Percentiles rank a stretch among this genome's conserved stretches.
phyloP scores from a whole-genome alignment of 2,888 invertebrate genomes.

The Andricus curvator region DNA sequence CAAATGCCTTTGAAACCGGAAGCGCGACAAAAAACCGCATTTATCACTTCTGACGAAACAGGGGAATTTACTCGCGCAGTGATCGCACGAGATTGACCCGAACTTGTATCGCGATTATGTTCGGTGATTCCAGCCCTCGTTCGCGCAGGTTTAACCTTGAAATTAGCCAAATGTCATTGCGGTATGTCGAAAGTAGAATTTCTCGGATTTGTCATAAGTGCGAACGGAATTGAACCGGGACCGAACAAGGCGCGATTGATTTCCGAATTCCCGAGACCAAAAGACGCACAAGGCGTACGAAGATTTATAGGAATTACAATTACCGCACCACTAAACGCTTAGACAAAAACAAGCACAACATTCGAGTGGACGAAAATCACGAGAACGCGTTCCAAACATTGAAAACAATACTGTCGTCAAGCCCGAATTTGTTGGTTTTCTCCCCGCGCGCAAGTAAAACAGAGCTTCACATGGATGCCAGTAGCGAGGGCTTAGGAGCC shows the following conservation, averaged over 20 bases:
- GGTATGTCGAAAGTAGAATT: slow-evolving; percentile 40
- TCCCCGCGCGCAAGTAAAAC: too few relatives aligned
- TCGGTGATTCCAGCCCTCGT: slow-evolving; percentile 28
- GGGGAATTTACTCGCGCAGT: not conserved
- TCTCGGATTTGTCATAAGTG: slow-evolving; percentile 41
- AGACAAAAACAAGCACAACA: not conserved
- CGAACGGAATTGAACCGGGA: slow-evolving; percentile 39
- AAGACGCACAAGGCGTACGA: slow-evolving; percentile 50
- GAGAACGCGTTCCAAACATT: not conserved
- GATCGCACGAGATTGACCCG: slow-evolving; percentile 28
- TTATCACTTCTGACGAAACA: too few relatives aligned
- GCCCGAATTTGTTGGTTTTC: too few relatives aligned
- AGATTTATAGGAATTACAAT: slow-evolving; percentile 50
- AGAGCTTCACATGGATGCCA: too few relatives aligned
- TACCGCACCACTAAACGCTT: not conserved
- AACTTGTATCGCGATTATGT: slow-evolving; percentile 16
- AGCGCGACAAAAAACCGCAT: slow-evolving; percentile 44
- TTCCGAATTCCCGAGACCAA: slow-evolving; percentile 40
- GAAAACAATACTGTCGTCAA: too few relatives aligned
- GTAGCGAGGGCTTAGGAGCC: too few relatives aligned
- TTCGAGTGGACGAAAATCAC: slow-evolving; percentile 28
- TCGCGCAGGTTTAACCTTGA: slow-evolving; percentile 39
- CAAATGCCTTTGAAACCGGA: slow-evolving; percentile 49
- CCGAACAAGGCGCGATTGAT: slow-evolving; percentile 35
- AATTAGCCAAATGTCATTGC: slow-evolving; percentile 40